These are phyloP conservation scores for Dynastes grantii DNA, from an alignment of 2,888 invertebrate species.

Conservation along the genomic window DNA sequence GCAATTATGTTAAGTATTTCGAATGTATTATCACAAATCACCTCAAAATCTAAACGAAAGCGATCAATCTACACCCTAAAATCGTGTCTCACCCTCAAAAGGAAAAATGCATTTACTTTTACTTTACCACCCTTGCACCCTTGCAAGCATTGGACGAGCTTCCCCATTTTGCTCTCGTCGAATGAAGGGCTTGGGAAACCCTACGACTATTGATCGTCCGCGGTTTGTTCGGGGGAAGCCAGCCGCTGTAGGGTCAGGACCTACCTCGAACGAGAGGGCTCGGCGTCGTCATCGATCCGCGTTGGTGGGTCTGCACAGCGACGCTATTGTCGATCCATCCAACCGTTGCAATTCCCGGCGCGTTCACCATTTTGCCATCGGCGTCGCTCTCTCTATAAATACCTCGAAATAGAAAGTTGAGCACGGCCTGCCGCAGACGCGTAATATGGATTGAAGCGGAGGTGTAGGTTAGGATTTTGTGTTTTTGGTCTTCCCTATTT, in stretches of 20 bases:
- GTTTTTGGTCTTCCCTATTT: neutral
- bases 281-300: neutral
- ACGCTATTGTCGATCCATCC: neutral
- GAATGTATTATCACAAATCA: too few species aligned
- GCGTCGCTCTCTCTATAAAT: slow-evolving; percentile 9
- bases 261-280: neutral
- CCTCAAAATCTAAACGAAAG: too few species aligned
- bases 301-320: slow-evolving; percentile 6
- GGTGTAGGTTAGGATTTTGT: slow-evolving; percentile 17
- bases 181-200: too few species aligned
- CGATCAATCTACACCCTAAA: too few species aligned
- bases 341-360: neutral
- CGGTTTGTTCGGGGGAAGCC: too few species aligned
- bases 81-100: too few species aligned
- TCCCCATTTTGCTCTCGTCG: too few species aligned
- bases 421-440: neutral
- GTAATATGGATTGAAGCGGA: neutral
- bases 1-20: too few species aligned
- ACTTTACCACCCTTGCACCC: too few species aligned
- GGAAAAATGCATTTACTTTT: too few species aligned
- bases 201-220: too few species aligned
- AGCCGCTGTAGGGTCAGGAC: neutral
- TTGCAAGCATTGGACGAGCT: too few species aligned
- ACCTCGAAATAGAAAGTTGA: slow-evolving; percentile 19
- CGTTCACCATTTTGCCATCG: slow-evolving; percentile 8